Conservation (phyloP, 2,797 vertebrate species). For the Alca torda region DNA sequence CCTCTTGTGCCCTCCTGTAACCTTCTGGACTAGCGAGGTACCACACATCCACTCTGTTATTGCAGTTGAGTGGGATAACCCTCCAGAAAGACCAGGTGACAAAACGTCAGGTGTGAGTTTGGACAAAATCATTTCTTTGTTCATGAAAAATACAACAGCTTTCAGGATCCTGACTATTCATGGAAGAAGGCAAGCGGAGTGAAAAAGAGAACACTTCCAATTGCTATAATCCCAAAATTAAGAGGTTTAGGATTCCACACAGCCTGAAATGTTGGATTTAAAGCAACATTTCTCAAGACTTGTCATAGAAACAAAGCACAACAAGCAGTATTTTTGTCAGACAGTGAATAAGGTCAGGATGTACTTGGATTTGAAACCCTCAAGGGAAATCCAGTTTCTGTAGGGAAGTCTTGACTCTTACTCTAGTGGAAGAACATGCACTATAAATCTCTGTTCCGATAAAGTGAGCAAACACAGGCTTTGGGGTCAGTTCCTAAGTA, state of each 20-base stretch:
- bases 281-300: neutral
- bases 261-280: neutral
- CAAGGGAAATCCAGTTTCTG: conserved; percentile 16
- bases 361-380: neutral
- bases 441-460: conserved; percentile 12
- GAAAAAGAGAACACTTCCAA: neutral
- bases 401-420: neutral
- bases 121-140: neutral
- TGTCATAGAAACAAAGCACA: neutral
- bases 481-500: neutral
- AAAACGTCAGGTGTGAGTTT: rapidly evolving
- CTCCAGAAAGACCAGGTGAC: neutral
- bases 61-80: neutral
- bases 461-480: neutral
- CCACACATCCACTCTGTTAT: neutral
- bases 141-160: neutral
- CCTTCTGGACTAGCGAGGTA: neutral
- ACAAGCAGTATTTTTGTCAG: conserved; percentile 16
- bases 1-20: neutral
- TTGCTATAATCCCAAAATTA: neutral
- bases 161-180: neutral
- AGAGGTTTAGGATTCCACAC: neutral
- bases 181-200: neutral
- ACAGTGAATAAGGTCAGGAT: conserved; percentile 1
- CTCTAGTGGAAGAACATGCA: neutral